A percentile compares a stretch with the other conserved stretches of the same genome.
Conservation (phyloP, 2,797 vertebrate species). For the Cyprinella venusta region DNA sequence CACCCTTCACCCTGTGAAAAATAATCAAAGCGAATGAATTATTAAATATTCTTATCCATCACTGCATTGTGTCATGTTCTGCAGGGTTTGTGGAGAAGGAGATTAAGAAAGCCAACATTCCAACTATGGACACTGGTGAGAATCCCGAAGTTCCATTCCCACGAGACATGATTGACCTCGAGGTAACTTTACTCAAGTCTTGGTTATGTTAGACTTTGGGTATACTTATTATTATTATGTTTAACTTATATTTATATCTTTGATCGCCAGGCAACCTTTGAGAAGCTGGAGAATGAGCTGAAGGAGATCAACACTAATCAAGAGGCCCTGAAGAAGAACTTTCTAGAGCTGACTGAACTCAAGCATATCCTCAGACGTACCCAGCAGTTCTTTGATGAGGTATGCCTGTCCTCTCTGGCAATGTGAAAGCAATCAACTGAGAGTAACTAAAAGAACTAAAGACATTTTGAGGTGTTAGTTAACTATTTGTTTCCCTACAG, state of each 20-base stretch:
- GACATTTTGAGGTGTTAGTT: neutral
- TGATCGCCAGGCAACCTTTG: constrained; percentile 89
- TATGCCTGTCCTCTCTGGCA: constrained; percentile 73
- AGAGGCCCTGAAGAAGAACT: constrained; percentile 96
- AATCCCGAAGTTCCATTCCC: constrained; percentile 94
- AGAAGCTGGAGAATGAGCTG: constrained; percentile 97
- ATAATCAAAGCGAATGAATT: neutral
- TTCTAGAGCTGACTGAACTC: constrained; percentile 95
- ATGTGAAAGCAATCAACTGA: neutral
- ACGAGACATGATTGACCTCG: constrained; percentile 89
- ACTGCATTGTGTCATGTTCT: neutral
- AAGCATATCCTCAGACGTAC: constrained; percentile 98
- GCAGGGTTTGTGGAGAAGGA: constrained; percentile 99
- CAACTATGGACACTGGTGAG: constrained; percentile 92
- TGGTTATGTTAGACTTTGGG: neutral
- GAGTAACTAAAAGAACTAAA: neutral
- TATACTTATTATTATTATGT: neutral
- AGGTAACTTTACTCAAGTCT: constrained; percentile 71
- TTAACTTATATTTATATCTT: constrained; percentile 11
- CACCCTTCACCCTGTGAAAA: neutral
- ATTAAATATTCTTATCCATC: neutral
- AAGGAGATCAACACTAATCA: constrained; percentile 99
- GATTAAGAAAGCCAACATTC: constrained; percentile 93
- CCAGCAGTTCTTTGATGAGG: constrained; percentile 99
- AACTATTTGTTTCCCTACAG: neutral